A percentile compares a stretch with the other conserved stretches of the same genome.
Conservation (phyloP, 2,888 invertebrate species). For the Dyspetes luteomarginatus region DNA sequence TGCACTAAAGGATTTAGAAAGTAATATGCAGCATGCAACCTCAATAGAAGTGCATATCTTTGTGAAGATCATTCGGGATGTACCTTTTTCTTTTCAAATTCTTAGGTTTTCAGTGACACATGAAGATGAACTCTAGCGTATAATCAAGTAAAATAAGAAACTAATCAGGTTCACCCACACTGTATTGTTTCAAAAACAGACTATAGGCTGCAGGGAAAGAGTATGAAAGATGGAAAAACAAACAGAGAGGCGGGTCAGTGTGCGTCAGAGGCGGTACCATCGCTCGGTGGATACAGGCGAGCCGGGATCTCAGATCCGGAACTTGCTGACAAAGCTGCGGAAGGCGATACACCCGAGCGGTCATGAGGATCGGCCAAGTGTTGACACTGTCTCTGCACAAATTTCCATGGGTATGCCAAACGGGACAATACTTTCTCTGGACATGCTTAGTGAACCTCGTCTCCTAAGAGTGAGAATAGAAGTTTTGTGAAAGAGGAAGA, state of each 20-base stretch:
- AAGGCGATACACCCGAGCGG: constrained; percentile 83
- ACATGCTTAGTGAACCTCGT: constrained; percentile 82
- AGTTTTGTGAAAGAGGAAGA: constrained; percentile 54
- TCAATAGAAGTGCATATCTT: too few relatives aligned
- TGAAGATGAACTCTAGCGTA: neutral
- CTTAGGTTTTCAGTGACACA: neutral
- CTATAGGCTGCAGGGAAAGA: constrained; percentile 19
- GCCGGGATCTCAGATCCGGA: constrained; percentile 77
- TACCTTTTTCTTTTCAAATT: too few relatives aligned
- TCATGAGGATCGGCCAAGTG: constrained; percentile 70
- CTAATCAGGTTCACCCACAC: neutral
- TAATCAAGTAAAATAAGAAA: neutral
- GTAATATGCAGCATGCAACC: too few relatives aligned
- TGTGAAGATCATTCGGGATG: too few relatives aligned
- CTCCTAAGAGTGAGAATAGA: constrained; percentile 75
- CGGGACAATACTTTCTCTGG: constrained; percentile 75
- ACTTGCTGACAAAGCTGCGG: constrained; percentile 82
- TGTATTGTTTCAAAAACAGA: neutral
- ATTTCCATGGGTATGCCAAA: constrained; percentile 44
- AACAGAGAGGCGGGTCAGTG: constrained; percentile 37
- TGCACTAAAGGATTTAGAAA: too few relatives aligned
- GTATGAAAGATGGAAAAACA: constrained; percentile 46
- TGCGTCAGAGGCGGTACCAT: neutral
- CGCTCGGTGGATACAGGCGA: constrained; percentile 6
- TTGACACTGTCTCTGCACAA: constrained; percentile 67